Percentiles rank a stretch among this genome's conserved stretches.
Conservation (phyloP, 1,140 invertebrate species). For the Leptopilina clavipes region DNA sequence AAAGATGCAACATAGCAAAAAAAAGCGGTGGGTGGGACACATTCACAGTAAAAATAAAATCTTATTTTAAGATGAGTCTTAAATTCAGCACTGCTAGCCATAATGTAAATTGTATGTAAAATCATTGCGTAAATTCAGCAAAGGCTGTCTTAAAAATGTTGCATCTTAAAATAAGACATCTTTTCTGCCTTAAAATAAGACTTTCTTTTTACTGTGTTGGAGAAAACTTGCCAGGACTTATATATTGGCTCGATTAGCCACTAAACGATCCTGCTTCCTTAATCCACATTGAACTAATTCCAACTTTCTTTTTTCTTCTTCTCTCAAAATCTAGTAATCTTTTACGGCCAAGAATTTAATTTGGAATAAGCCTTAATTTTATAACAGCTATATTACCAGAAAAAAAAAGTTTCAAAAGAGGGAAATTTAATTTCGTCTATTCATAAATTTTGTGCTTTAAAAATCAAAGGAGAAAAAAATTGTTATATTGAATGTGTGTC, state of each 20-base stretch:
- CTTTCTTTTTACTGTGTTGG: too few relatives aligned
- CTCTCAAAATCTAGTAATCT: not conserved
- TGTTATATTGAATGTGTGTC: not conserved
- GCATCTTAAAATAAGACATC: too few relatives aligned
- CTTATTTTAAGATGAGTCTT: too few relatives aligned
- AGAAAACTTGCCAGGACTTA: slow-evolving; percentile 16
- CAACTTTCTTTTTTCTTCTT: not conserved
- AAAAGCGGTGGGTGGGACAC: not conserved
- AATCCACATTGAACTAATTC: slow-evolving; percentile 29
- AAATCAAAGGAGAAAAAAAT: too few relatives aligned
- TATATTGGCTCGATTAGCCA: slow-evolving; percentile 28
- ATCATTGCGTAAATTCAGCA: too few relatives aligned
- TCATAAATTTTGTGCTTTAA: not conserved
- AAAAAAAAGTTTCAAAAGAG: not conserved
- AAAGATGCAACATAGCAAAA: too few relatives aligned
- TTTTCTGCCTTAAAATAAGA: too few relatives aligned
- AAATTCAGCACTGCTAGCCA: too few relatives aligned
- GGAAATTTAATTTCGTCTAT: not conserved
- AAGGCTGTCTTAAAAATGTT: too few relatives aligned
- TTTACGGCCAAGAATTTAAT: slow-evolving; percentile 13
- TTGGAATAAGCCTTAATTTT: not conserved
- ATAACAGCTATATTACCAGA: not conserved
- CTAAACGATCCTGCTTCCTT: slow-evolving; percentile 22
- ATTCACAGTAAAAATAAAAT: too few relatives aligned
- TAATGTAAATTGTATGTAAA: too few relatives aligned